Conservation (phyloP, 2,888 invertebrate genomes). For the Leptinotarsa haldemani region DNA sequence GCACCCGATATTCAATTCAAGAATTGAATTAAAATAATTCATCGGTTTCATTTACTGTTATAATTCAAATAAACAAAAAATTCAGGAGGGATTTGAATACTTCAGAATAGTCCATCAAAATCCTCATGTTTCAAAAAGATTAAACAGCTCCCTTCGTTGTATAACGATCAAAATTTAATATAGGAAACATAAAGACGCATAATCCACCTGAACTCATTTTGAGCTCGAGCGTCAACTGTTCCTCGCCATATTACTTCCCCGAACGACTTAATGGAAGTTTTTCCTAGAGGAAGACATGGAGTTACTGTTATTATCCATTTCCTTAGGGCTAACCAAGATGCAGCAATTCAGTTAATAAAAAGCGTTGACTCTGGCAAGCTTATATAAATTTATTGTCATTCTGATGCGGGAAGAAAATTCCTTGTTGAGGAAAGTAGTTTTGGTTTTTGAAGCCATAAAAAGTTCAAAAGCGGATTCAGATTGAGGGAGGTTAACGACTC, state of each 20-base stretch:
- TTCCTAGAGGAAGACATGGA: conserved; percentile 72
- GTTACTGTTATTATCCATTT: conserved; percentile 78
- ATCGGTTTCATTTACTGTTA: too few relatives aligned
- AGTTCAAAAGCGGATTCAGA: background rate
- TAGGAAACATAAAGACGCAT: conserved; percentile 33
- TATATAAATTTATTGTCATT: conserved; percentile 35
- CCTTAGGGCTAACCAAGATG: conserved; percentile 70
- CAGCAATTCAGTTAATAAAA: conserved; percentile 69
- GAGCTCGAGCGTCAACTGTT: conserved; percentile 25
- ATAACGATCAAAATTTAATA: conserved; percentile 42
- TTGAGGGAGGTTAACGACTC: background rate
- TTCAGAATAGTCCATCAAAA: conserved; percentile 34
- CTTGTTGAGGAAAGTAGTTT: conserved; percentile 23
- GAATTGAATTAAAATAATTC: too few relatives aligned
- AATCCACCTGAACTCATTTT: conserved; percentile 53
- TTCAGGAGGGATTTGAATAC: background rate
- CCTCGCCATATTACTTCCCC: conserved; percentile 47
- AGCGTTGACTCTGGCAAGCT: conserved; percentile 49
- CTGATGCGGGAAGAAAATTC: conserved; percentile 28
- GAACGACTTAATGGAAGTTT: conserved; percentile 68
- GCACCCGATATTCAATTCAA: background rate
- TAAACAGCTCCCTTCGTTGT: conserved; percentile 33
- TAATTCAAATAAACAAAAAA: background rate
- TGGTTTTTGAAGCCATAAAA: background rate
- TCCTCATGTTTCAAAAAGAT: conserved; percentile 41